Evolutionary conservation across 2,797 vertebrate genomes (phyloP), one percentile per base, ranked within the genome.

Genomic region (Phataginus tetradactyla): DNA sequence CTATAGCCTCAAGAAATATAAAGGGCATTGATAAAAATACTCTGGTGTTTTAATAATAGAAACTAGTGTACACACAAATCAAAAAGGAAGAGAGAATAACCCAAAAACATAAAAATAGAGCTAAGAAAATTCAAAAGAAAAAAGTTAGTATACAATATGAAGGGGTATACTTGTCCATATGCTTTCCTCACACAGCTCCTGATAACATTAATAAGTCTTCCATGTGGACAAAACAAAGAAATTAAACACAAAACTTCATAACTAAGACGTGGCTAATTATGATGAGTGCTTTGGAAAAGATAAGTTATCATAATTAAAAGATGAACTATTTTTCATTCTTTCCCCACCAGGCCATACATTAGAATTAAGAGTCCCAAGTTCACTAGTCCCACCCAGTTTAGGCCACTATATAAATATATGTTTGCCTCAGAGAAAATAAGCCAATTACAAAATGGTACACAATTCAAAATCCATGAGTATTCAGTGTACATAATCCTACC

Each of bases 181-280:
- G 39, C 71, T 63, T 42, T 71, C 51, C 18, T 81, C 75, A 64
- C 84, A 88, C 11, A 53, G 32, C 32, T 91, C 57, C 77, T 97
- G 49, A 74, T 83, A 91, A 75, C 69, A 90, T 32, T 94, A 85
- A 90, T 78, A 51, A 94, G 34, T 55, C 87, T 93, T 86, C 87
- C 23, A 32, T 84, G 32, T 81, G 34, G 32, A 72, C 49, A 95
- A 90, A 91, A 90, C n/a, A 39, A 93, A 81, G 64, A 95, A 97
- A 95, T 94, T n/a, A 88, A 81, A 96, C 25, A 90, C 59, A 93
- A 95, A 89, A 97, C 25, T 83, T 92, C 59, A 97, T 37, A 96
- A 92, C 74, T 90, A 94, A 96, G 61, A 66, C 45, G 95, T 13
- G 17, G 66, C 15, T 87, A 81, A 86, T 68, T 93, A 95, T 55